Evolutionary conservation across 2,888 invertebrate species (phyloP).

Genomic region (Ennomos erosarius): DNA sequence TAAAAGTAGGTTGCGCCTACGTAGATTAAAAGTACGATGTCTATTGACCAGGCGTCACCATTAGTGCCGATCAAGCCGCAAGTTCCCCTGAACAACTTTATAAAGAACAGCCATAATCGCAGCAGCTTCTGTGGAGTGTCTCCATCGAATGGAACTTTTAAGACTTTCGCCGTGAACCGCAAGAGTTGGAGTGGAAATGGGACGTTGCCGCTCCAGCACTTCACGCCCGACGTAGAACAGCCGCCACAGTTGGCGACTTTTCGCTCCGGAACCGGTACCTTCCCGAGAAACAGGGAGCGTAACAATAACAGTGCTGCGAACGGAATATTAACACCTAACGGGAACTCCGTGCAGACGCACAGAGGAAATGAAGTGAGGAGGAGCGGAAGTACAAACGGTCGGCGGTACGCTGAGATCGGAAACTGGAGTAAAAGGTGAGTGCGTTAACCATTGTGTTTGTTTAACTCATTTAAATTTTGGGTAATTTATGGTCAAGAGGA

Average conservation of each 20-base stretch:
- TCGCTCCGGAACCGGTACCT: conserved; percentile 80
- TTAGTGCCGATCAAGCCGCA: conserved; percentile 83
- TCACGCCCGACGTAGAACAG: conserved; percentile 67
- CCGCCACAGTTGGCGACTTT: conserved; percentile 79
- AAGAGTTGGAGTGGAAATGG: conserved; percentile 85
- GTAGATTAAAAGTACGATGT: conserved; percentile 75
- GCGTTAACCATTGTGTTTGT: conserved; percentile 43
- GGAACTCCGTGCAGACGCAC: conserved; percentile 77
- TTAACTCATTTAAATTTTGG: conserved; percentile 42
- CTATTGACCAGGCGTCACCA: conserved; percentile 82
- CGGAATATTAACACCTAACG: conserved; percentile 83
- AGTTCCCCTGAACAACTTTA: conserved; percentile 78
- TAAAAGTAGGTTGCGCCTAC: conserved; percentile 64
- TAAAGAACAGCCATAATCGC: conserved; percentile 82
- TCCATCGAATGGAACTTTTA: conserved; percentile 78
- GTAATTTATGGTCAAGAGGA: conserved; percentile 31
- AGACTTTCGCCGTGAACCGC: conserved; percentile 81
- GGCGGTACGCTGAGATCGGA: conserved; percentile 86
- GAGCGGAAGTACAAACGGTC: conserved; percentile 81
- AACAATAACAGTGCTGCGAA: conserved; percentile 77
- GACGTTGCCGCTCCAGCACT: conserved; percentile 80
- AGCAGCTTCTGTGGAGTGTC: conserved; percentile 83
- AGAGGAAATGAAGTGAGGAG: conserved; percentile 83
- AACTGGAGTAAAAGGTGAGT: conserved; percentile 85
- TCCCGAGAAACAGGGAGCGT: conserved; percentile 80